Evolutionary conservation across 2,113 vertebrate genomes (phyloP).

Genomic region (Carettochelys insculpta): DNA sequence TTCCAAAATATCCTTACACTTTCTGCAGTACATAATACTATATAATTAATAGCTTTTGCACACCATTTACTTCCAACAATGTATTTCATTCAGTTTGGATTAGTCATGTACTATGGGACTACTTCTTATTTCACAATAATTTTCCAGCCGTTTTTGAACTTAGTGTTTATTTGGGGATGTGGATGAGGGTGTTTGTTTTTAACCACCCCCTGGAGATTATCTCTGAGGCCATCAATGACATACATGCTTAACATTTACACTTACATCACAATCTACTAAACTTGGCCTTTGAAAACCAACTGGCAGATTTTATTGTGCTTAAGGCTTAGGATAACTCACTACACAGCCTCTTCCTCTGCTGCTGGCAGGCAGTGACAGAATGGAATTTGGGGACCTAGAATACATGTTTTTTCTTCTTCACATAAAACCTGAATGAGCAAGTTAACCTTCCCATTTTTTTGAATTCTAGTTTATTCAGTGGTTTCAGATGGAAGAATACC

Average conservation of each 20-base stretch:
- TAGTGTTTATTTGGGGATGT: neutral
- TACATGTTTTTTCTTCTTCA: neutral
- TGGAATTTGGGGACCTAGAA: neutral
- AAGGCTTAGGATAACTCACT: neutral
- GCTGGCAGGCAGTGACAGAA: neutral
- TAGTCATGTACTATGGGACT: neutral
- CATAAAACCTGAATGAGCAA: neutral
- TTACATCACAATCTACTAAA: neutral
- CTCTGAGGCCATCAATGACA: neutral
- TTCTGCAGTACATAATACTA: neutral
- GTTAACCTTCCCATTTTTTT: neutral
- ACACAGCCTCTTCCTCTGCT: neutral
- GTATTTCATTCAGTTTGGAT: neutral
- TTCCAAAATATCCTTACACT: neutral
- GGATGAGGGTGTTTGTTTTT: neutral
- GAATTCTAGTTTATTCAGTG: neutral
- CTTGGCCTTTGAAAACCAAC: neutral
- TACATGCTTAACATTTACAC: neutral
- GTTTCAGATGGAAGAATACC: neutral
- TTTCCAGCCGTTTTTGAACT: neutral
- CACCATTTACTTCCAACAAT: neutral
- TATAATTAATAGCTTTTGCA: slow-evolving; percentile 3
- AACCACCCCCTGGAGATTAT: neutral
- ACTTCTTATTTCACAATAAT: slow-evolving; percentile 23
- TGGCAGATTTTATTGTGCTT: neutral